phyloP scores from a whole-genome alignment of 2,113 vertebrate species.

The Ginglymostoma cirratum region DNA sequence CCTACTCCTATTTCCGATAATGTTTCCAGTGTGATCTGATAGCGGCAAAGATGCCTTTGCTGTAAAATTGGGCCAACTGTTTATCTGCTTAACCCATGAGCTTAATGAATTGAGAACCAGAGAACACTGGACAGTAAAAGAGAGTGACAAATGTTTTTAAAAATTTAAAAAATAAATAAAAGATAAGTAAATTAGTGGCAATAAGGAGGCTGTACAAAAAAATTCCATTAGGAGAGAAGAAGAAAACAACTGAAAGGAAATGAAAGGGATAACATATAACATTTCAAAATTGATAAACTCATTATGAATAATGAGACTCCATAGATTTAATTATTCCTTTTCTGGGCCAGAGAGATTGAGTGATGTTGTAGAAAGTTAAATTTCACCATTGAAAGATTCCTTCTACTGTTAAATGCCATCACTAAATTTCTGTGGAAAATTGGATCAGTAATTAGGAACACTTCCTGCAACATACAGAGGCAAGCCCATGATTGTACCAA shows the following conservation, averaged over 20 bases:
- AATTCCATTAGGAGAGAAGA: neutral
- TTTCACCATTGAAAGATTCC: neutral
- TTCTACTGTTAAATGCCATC: no score
- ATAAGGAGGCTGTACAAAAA: neutral
- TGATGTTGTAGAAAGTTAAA: neutral
- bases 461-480: no score
- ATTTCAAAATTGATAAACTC: neutral
- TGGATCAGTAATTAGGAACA: no score
- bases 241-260: neutral
- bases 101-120: neutral
- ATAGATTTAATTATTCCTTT: neutral
- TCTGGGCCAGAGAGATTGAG: neutral
- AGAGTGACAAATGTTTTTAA: neutral
- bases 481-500: no score
- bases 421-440: no score
- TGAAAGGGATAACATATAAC: neutral
- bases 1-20: no score
- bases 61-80: neutral
- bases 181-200: no score
- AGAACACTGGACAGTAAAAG: neutral
- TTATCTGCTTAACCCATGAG: neutral
- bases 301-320: neutral
- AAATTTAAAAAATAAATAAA: no score
- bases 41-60: no score
- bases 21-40: no score